These are phyloP conservation scores for Chrysolina americana DNA, from an alignment of 2,888 invertebrate species.

Conservation along the genomic window DNA sequence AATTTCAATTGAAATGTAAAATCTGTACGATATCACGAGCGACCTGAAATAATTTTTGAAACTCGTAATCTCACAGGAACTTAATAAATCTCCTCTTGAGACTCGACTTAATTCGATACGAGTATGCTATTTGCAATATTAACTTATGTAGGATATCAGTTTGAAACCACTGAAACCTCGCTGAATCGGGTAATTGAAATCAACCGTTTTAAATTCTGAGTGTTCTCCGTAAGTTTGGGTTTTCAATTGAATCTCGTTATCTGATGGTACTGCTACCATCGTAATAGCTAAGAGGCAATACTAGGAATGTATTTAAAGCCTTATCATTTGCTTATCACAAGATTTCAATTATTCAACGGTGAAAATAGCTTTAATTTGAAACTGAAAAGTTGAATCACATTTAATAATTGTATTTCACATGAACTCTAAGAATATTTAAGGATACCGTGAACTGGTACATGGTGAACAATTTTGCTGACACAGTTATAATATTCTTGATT, in stretches of 20 bases:
- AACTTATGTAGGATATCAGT: not conserved
- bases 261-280: not conserved
- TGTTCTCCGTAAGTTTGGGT: not conserved
- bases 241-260: not conserved
- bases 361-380: too few species aligned
- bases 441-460: too few species aligned
- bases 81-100: not conserved
- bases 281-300: not conserved
- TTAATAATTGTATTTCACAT: too few species aligned
- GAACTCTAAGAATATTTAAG: too few species aligned
- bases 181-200: not conserved
- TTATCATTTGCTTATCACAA: too few species aligned
- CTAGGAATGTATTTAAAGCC: not conserved
- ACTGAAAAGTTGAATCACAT: too few species aligned
- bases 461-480: too few species aligned
- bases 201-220: not conserved
- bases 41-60: not conserved
- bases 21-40: not conserved
- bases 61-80: not conserved
- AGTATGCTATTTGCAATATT: not conserved
- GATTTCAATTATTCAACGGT: too few species aligned
- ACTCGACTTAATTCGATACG: not conserved
- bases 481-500: too few species aligned
- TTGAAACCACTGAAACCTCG: not conserved
- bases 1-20: too few species aligned